phyloP scores from a whole-genome alignment of 2,797 vertebrate species.

The Lutjanus argentimaculatus region DNA sequence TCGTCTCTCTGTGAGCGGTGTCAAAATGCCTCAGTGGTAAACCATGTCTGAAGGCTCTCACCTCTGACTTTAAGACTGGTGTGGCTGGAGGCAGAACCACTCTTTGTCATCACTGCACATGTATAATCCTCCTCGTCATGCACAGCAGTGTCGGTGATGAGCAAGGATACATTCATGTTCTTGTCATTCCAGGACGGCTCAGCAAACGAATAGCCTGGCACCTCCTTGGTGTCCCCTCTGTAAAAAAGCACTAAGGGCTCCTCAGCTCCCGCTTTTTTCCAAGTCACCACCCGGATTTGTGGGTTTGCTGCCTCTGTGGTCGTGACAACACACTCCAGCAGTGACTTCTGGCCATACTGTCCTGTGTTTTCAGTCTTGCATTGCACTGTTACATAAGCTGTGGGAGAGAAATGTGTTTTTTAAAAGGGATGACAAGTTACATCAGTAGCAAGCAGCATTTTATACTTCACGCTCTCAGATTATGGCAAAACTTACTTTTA shows the following conservation, averaged over 20 bases:
- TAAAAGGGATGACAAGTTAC: background rate
- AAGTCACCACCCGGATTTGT: background rate
- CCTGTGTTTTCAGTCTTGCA: background rate
- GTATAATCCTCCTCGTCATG: constrained; percentile 9
- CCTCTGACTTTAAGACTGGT: constrained; percentile 59
- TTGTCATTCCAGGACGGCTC: background rate
- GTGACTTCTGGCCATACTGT: constrained; percentile 26
- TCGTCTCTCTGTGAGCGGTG: no score
- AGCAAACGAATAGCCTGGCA: constrained; percentile 33
- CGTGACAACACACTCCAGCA: constrained; percentile 61
- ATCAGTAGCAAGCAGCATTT: background rate
- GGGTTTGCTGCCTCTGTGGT: fast-evolving
- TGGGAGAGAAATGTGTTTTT: background rate
- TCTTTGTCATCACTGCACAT: background rate
- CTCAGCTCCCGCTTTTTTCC: background rate
- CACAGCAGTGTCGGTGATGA: constrained; percentile 59
- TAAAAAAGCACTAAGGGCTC: fast-evolving
- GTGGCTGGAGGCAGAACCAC: fast-evolving
- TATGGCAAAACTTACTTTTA: constrained; percentile 28
- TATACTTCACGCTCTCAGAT: background rate
- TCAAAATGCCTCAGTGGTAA: no score
- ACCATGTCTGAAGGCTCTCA: constrained; percentile 37
- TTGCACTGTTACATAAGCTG: constrained; percentile 14
- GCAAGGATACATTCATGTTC: constrained; percentile 73
- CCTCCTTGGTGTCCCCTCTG: fast-evolving